phyloP scores from a whole-genome alignment of 2,113 vertebrate species.

The Eonycteris spelaea region DNA sequence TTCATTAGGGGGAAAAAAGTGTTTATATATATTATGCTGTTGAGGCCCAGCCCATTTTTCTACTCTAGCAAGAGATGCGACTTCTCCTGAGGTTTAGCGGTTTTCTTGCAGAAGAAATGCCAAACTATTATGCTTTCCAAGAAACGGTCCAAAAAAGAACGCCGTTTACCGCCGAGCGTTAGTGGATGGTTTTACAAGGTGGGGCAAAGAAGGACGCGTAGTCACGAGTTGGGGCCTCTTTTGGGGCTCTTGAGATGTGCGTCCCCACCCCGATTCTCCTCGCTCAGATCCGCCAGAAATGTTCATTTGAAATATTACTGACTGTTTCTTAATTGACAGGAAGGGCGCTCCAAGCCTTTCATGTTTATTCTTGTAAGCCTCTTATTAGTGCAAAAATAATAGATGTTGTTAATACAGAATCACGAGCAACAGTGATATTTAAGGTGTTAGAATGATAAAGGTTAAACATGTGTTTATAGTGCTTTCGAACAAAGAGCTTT shows the following conservation, averaged over 20 bases:
- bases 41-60: slow-evolving; percentile 73
- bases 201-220: neutral
- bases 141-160: slow-evolving; percentile 69
- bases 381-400: slow-evolving; percentile 85
- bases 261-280: slow-evolving; percentile 66
- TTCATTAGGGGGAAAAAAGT: slow-evolving; percentile 85
- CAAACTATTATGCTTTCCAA: slow-evolving; percentile 73
- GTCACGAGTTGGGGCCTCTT: slow-evolving; percentile 45
- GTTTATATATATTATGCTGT: slow-evolving; percentile 81
- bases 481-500: slow-evolving; percentile 81
- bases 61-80: slow-evolving; percentile 80
- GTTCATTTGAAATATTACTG: slow-evolving; percentile 73
- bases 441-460: slow-evolving; percentile 80
- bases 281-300: slow-evolving; percentile 74
- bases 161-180: slow-evolving; percentile 55
- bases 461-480: slow-evolving; percentile 80
- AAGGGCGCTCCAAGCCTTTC: slow-evolving; percentile 80
- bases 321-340: slow-evolving; percentile 81
- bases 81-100: slow-evolving; percentile 76
- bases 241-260: slow-evolving; percentile 11
- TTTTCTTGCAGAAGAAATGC: slow-evolving; percentile 81
- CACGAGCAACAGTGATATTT: slow-evolving; percentile 82
- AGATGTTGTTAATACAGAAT: slow-evolving; percentile 82
- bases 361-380: slow-evolving; percentile 84
- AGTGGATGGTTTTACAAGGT: slow-evolving; percentile 58